Base-by-base conservation (phyloP, 2,797 vertebrate genomes). In the Liasis olivaceus region DNA sequence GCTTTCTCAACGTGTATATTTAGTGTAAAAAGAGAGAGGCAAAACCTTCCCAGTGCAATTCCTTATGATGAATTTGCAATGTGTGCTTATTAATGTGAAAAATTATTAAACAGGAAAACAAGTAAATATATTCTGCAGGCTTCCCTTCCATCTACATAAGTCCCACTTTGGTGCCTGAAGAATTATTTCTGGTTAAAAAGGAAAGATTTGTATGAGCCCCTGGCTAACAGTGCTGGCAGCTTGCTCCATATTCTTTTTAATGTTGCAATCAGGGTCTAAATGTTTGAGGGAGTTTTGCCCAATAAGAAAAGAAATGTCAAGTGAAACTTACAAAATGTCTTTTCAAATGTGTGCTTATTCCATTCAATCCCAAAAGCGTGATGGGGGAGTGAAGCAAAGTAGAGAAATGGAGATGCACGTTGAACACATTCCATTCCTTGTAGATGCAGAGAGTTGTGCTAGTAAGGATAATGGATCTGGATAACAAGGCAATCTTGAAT, bases 171-270 rank as follows among this genome's bases (percentile, higher is more conserved):
- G 69, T 93, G 95, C 93, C 94, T 93, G 0, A 54, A 54, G 91
- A 97, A 94, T 96, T 96, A 96, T 95, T 94, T 87, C 95, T 94
- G 94, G 94, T 94, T 95, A 93, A 94, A 94, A 91, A 72, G 89
- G 92, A 91, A 92, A 85, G 91, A 95, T 95, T 89, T 96, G 92
- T 93, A 92, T 90, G 92, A 92, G 91, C 91, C 94, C 94, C 95
- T 93, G 86, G 94, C 94, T 96, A 93, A 58, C 26, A 87, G 72
- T 94, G 81, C 96, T 96, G 97, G 96, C 96, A 96, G 94, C 91
- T 92, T 90, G 93, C 95, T 94, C 94, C 69, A 88, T 88, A 95
- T 0, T 94, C 96, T 92, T 93, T 96, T 72, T 95, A 95, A 93
- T 88, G 56, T 88, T 94, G 87, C 89, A 96, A 94, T 63, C 54